Conservation (phyloP, 35 echinoderm and acorn worm genomes). For the Lytechinus variegatus region DNA sequence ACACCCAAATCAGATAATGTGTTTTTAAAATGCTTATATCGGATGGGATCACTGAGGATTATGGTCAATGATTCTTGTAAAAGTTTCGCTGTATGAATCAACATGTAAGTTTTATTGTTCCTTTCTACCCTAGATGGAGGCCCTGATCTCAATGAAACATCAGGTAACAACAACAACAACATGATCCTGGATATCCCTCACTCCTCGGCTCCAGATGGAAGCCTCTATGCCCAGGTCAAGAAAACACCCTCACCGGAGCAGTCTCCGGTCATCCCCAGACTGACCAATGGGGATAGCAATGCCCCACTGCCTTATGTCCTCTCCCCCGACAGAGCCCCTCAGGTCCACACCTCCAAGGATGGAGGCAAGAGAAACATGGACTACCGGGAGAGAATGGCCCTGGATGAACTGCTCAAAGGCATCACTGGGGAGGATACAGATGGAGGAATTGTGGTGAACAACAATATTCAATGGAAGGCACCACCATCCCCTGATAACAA, state of each 20-base stretch:
- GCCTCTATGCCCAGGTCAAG: conserved; percentile 93
- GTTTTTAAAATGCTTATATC: background rate
- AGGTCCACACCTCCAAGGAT: conserved; percentile 38
- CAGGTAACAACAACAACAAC: conserved; percentile 74
- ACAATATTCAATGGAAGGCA: conserved; percentile 45
- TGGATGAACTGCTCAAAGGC: conserved; percentile 86
- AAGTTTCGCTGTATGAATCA: background rate
- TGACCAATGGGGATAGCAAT: conserved; percentile 43
- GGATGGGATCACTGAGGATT: background rate
- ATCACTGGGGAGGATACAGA: conserved; percentile 55
- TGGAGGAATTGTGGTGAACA: background rate
- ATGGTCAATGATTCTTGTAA: background rate
- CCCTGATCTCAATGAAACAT: conserved; percentile 43
- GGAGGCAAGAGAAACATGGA: conserved; percentile 60
- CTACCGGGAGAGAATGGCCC: conserved; percentile 77
- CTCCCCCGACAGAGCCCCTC: conserved; percentile 34
- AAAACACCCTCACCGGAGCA: conserved; percentile 71
- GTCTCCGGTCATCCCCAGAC: conserved; percentile 35
- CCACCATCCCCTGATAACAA: conserved; percentile 44
- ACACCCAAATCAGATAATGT: background rate
- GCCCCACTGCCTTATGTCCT: conserved; percentile 36
- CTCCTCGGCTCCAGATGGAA: conserved; percentile 89
- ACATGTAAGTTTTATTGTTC: background rate
- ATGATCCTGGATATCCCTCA: conserved; percentile 67
- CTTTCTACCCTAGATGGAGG: conserved; percentile 42